A percentile compares a stretch with the other conserved stretches of the same genome.
These are phyloP conservation scores for Tetramorium simillimum DNA, from an alignment of 1,140 invertebrate species.

Conservation along the genomic window DNA sequence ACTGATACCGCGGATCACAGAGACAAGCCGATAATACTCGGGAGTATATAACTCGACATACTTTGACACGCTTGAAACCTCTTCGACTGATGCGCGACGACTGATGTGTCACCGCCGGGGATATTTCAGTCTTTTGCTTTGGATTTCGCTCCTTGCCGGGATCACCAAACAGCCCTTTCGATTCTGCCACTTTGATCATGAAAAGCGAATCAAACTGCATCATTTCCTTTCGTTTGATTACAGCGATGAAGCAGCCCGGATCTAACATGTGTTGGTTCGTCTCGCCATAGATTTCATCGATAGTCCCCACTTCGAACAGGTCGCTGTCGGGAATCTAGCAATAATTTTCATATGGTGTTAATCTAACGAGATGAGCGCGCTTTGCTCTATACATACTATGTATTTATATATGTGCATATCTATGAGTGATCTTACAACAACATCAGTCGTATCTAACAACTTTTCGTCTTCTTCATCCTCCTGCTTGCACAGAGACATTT, in stretches of 20 bases:
- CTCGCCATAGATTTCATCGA: constrained; percentile 76
- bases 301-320: constrained; percentile 87
- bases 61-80: constrained; percentile 76
- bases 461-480: constrained; percentile 1
- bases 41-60: constrained; percentile 55
- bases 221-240: constrained; percentile 90
- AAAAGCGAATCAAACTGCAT: constrained; percentile 91
- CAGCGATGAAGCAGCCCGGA: constrained; percentile 89
- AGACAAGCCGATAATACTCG: too few species aligned
- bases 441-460: not conserved
- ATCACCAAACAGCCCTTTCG: constrained; percentile 90
- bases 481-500: not conserved
- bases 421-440: constrained; percentile 54
- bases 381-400: too few species aligned
- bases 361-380: too few species aligned
- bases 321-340: constrained; percentile 89
- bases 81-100: constrained; percentile 65
- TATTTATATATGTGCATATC: too few species aligned
- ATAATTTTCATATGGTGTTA: not conserved
- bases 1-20: too few species aligned
- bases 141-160: constrained; percentile 71
- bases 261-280: constrained; percentile 78
- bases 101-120: constrained; percentile 67
- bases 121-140: constrained; percentile 67
- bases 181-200: constrained; percentile 92